Conservation (phyloP, 2,113 vertebrate species). For the Dascyllus trimaculatus region DNA sequence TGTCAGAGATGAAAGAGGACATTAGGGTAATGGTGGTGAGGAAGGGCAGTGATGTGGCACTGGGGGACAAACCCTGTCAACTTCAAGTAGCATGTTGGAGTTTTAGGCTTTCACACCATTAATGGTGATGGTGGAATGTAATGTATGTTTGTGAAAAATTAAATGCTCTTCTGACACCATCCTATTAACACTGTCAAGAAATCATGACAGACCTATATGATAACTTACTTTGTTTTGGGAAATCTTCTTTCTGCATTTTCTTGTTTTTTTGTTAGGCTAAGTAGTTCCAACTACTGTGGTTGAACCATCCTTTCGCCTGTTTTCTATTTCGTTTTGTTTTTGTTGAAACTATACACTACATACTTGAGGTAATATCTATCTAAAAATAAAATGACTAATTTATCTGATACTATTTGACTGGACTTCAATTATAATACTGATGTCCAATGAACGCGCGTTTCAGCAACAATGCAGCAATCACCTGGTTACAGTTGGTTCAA, state of each 20-base stretch:
- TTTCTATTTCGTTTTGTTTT: too few species aligned
- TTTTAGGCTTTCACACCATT: neutral
- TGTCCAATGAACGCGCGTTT: too few species aligned
- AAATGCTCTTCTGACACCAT: neutral
- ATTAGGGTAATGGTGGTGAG: slow-evolving; percentile 33
- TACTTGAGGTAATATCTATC: neutral
- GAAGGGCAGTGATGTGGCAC: slow-evolving; percentile 21
- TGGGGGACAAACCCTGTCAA: slow-evolving; percentile 21
- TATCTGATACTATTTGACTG: too few species aligned
- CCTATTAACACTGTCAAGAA: neutral
- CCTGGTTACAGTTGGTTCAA: too few species aligned
- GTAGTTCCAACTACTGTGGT: too few species aligned
- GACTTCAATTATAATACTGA: too few species aligned
- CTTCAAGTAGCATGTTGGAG: slow-evolving; percentile 35
- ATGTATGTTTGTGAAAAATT: neutral
- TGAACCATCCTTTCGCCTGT: too few species aligned
- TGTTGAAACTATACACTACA: too few species aligned
- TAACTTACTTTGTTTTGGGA: neutral
- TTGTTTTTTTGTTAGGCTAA: too few species aligned
- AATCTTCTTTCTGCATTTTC: too few species aligned
- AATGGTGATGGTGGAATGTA: neutral
- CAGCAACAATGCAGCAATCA: too few species aligned
- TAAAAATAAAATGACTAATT: neutral
- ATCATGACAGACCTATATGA: neutral
- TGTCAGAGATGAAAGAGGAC: slow-evolving; percentile 60